phyloP scores from a whole-genome alignment of 2,888 invertebrate genomes.

The Synanthedon tipuliformis region DNA sequence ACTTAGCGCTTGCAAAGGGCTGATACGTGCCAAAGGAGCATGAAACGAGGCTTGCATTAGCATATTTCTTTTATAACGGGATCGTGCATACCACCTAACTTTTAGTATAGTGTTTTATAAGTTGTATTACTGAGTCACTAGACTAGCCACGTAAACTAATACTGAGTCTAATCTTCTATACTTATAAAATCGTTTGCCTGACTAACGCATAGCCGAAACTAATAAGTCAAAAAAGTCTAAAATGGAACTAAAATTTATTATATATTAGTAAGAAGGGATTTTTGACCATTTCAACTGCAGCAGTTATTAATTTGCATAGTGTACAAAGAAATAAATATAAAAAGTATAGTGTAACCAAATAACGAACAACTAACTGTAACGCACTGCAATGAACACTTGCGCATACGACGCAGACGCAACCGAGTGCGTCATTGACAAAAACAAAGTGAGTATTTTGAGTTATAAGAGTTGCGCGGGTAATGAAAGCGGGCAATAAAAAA shows the following conservation, averaged over 20 bases:
- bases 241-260: no score
- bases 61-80: not conserved
- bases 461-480: not conserved
- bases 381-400: not conserved
- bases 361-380: not conserved
- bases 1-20: not conserved
- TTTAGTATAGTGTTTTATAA: no score
- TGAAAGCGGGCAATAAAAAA: not conserved
- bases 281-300: no score
- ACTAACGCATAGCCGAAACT: no score
- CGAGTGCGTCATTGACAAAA: not conserved
- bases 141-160: no score
- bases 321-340: not conserved
- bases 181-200: no score
- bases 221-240: no score
- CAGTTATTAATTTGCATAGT: not conserved
- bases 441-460: not conserved
- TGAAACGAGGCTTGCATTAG: not conserved
- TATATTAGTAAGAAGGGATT: no score
- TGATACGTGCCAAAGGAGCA: not conserved
- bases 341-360: not conserved
- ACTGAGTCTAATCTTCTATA: no score
- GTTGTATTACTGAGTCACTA: no score
- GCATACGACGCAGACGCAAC: not conserved
- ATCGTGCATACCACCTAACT: not conserved